phyloP scores from a whole-genome alignment of 1,140 invertebrate species.

The Drosophila carrolli region DNA sequence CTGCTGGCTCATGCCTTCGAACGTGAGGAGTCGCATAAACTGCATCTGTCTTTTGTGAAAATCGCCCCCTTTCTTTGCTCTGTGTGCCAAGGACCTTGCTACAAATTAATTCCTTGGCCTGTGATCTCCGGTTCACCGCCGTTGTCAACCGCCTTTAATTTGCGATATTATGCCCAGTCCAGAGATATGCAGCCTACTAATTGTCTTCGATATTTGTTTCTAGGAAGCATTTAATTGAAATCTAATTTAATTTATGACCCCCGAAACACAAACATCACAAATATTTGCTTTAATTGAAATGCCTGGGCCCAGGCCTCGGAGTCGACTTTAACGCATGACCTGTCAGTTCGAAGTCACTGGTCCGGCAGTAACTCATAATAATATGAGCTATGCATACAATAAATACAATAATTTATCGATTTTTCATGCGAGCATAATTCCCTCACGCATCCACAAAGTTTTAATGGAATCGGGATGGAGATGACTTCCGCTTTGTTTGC shows the following conservation, averaged over 20 bases:
- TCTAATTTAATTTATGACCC: slow-evolving; percentile 73
- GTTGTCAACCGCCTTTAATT: slow-evolving; percentile 8
- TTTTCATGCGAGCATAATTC: slow-evolving; percentile 56
- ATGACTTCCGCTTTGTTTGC: slow-evolving; percentile 60
- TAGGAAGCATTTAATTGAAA: slow-evolving; percentile 62
- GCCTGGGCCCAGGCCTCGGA: slow-evolving; percentile 34
- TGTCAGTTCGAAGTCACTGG: slow-evolving; percentile 40
- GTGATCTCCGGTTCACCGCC: slow-evolving; percentile 28
- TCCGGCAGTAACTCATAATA: slow-evolving; percentile 72
- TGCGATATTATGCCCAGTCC: not conserved
- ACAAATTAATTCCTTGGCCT: slow-evolving; percentile 54
- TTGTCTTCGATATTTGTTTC: slow-evolving; percentile 52
- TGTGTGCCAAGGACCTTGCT: slow-evolving; percentile 58
- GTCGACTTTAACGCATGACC: slow-evolving; percentile 51
- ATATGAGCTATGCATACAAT: slow-evolving; percentile 66
- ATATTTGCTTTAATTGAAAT: slow-evolving; percentile 74
- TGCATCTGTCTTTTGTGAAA: slow-evolving; percentile 26
- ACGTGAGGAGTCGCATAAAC: slow-evolving; percentile 14
- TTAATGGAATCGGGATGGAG: slow-evolving; percentile 29
- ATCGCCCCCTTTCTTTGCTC: slow-evolving; percentile 10
- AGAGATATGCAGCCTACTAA: slow-evolving; percentile 1
- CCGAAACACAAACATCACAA: slow-evolving; percentile 29
- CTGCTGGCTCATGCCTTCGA: slow-evolving; percentile 42
- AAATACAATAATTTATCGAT: slow-evolving; percentile 79
- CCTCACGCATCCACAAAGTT: slow-evolving; percentile 25